Evolutionary conservation across 1,140 invertebrate genomes (phyloP).

Genomic region (Bicyclus anynana): DNA sequence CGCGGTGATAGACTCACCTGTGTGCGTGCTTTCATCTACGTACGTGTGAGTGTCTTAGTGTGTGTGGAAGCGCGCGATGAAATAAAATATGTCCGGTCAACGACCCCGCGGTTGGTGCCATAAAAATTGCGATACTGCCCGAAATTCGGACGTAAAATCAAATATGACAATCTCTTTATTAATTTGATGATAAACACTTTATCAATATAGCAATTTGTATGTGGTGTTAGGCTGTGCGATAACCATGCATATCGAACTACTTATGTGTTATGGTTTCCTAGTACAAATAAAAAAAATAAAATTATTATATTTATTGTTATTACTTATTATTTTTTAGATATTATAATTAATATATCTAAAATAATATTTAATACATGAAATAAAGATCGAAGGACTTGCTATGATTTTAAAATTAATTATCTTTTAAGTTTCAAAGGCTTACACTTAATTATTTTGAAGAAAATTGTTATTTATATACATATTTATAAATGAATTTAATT

Average conservation of each 20-base stretch:
- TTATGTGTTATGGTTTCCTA: not conserved
- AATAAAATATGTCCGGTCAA: slow-evolving; percentile 77
- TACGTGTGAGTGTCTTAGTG: slow-evolving; percentile 58
- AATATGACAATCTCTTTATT: slow-evolving; percentile 27
- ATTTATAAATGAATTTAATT: too few relatives aligned
- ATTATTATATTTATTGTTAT: too few relatives aligned
- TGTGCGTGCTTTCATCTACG: slow-evolving; percentile 54
- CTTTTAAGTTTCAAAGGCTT: too few relatives aligned
- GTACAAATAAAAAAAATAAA: not conserved
- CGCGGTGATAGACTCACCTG: slow-evolving; percentile 51
- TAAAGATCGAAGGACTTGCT: too few relatives aligned
- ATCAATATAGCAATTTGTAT: too few relatives aligned
- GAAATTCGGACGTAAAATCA: slow-evolving; percentile 63
- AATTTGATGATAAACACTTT: slow-evolving; percentile 1
- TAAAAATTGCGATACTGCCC: slow-evolving; percentile 75
- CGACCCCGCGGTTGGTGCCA: slow-evolving; percentile 72
- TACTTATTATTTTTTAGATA: too few relatives aligned
- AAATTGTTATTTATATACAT: too few relatives aligned
- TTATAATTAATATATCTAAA: too few relatives aligned
- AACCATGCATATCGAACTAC: not conserved
- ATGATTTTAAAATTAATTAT: too few relatives aligned
- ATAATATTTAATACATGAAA: too few relatives aligned
- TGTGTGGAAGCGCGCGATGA: slow-evolving; percentile 75
- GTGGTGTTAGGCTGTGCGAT: not conserved
- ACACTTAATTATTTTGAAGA: too few relatives aligned